Percentiles rank a stretch among this genome's conserved stretches.
These are phyloP conservation scores for Gymnoscelis rufifasciata DNA, from an alignment of 2,888 invertebrate species.

Conservation along the genomic window DNA sequence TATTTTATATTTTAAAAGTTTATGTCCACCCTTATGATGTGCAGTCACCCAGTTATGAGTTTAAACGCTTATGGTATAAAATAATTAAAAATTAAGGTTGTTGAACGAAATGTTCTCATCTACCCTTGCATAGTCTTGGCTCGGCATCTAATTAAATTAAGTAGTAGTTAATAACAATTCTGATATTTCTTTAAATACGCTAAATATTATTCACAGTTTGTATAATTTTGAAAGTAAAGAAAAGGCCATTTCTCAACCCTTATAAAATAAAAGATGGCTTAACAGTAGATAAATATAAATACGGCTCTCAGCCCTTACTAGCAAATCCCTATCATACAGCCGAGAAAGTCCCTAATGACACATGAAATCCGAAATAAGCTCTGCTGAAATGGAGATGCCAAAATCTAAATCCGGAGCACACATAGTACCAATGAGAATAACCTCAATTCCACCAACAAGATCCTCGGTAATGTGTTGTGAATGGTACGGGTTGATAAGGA, in stretches of 20 bases:
- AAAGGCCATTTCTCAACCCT: not conserved
- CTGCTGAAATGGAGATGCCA: constrained; percentile 44
- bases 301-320: constrained; percentile 13
- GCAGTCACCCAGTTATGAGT: too few species aligned
- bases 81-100: too few species aligned
- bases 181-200: too few species aligned
- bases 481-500: constrained; percentile 72
- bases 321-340: constrained; percentile 33
- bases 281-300: constrained; percentile 13
- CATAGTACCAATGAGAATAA: constrained; percentile 44
- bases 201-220: too few species aligned
- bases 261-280: not conserved
- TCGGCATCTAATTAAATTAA: too few species aligned
- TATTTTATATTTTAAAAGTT: too few species aligned
- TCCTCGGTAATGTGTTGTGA: constrained; percentile 65
- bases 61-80: too few species aligned
- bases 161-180: too few species aligned
- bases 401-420: constrained; percentile 41
- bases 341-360: constrained; percentile 42
- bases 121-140: too few species aligned
- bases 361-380: constrained; percentile 44
- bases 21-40: too few species aligned
- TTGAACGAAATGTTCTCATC: too few species aligned
- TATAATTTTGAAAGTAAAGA: not conserved
- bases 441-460: constrained; percentile 61